Conservation (phyloP, 2,113 vertebrate species). For the Aphelocoma coerulescens region DNA sequence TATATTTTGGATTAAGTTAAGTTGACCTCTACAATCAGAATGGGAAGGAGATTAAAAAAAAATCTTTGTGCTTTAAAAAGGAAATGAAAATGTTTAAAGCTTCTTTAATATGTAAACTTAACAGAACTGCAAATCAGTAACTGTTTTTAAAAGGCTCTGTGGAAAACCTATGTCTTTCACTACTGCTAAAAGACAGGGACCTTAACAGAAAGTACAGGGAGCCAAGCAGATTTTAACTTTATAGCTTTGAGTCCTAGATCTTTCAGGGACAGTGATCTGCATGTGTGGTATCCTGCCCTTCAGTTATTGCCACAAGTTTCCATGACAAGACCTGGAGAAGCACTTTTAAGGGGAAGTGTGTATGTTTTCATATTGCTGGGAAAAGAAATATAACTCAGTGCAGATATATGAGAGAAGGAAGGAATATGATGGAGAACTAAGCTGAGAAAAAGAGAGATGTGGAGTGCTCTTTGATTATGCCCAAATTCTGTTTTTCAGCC, state of each 20-base stretch:
- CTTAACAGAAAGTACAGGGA: background rate
- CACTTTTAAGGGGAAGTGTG: background rate
- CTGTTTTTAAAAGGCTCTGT: background rate
- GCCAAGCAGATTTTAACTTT: background rate
- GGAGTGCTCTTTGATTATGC: background rate
- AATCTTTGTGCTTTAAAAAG: background rate
- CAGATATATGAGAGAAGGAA: background rate
- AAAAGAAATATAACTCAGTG: background rate
- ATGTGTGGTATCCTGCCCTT: background rate
- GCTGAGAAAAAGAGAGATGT: background rate
- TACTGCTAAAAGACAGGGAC: background rate
- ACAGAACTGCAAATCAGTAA: background rate
- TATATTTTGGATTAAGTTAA: conserved; percentile 33
- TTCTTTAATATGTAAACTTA: conserved; percentile 2
- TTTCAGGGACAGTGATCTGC: background rate
- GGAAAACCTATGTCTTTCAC: background rate
- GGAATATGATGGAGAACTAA: background rate
- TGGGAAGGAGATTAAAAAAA: background rate
- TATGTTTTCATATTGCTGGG: background rate
- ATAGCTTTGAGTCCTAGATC: background rate
- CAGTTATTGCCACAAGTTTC: background rate
- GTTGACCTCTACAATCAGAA: conserved; percentile 21
- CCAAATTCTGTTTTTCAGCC: background rate
- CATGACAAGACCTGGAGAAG: background rate
- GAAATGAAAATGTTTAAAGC: conserved; percentile 26